A percentile compares a stretch with the other conserved stretches of the same genome.
phyloP scores from a whole-genome alignment of 2,888 invertebrate genomes.

The Hyppa rectilinea region DNA sequence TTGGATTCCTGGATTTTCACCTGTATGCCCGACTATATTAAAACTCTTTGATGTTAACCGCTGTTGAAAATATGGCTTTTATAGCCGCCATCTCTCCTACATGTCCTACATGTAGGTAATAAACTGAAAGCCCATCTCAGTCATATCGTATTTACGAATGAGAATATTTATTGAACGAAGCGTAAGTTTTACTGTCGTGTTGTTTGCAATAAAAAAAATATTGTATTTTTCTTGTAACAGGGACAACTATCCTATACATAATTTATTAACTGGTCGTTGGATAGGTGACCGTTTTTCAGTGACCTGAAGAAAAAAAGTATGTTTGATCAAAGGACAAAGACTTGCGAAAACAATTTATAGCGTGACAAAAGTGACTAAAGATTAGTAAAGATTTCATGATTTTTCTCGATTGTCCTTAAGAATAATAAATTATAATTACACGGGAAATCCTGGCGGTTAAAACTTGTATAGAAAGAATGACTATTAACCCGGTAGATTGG shows the following conservation, averaged over 20 bases:
- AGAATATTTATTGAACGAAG: neutral
- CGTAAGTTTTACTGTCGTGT: neutral
- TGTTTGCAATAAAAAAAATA: neutral
- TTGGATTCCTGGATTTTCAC: neutral
- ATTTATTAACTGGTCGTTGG: neutral
- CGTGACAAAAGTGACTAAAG: conserved; percentile 18
- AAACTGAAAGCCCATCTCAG: neutral
- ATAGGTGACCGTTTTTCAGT: conserved; percentile 2
- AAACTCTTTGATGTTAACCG: neutral
- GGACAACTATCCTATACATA: neutral
- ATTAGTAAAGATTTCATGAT: conserved; percentile 6
- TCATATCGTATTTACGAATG: neutral
- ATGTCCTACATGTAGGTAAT: no score
- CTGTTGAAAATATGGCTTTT: neutral
- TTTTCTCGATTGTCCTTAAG: conserved; percentile 19
- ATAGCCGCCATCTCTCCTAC: neutral
- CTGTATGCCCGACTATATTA: neutral
- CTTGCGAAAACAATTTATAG: conserved; percentile 1
- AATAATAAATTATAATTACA: conserved; percentile 1
- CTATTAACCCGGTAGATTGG: neutral
- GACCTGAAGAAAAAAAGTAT: neutral
- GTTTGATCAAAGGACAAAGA: conserved; percentile 1
- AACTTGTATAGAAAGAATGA: conserved; percentile 8
- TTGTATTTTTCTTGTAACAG: neutral
- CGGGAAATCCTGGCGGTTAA: neutral